Conservation (phyloP, 2,797 vertebrate species). For the Ibycter americanus region DNA sequence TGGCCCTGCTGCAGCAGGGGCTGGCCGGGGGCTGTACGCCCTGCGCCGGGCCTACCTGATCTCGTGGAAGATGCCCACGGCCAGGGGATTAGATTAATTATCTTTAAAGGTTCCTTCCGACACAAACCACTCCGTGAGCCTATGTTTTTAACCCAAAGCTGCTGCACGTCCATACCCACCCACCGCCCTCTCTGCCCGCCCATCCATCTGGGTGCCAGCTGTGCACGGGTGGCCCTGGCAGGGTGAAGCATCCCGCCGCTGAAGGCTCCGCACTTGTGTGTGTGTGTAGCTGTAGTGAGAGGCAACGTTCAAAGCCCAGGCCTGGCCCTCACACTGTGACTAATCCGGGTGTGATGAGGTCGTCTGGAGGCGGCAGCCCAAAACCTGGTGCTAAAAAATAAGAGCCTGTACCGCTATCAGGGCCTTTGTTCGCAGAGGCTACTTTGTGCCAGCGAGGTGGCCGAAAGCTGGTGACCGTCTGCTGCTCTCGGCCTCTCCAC, state of each 20-base stretch:
- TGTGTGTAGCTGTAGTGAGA: neutral
- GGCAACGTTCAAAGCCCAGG: neutral
- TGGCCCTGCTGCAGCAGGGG: neutral
- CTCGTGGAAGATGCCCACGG: neutral
- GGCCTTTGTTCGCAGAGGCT: neutral
- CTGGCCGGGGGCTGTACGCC: neutral
- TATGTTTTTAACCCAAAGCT: neutral
- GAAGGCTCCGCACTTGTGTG: neutral
- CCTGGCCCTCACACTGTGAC: neutral
- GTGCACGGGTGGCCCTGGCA: too few species aligned
- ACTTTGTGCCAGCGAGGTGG: neutral
- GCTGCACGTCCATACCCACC: neutral
- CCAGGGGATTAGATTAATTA: fast-evolving
- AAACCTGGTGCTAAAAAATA: neutral
- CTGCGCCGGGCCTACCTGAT: neutral
- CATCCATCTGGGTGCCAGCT: neutral
- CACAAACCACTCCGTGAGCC: neutral
- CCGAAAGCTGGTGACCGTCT: neutral
- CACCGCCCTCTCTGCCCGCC: fast-evolving
- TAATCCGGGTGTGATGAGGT: neutral
- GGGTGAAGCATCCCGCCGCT: neutral
- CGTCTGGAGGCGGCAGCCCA: fast-evolving
- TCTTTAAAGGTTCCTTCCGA: neutral
- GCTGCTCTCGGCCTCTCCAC: neutral
- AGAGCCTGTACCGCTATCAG: fast-evolving